Base-by-base conservation (phyloP, 2,888 invertebrate species). In the Seira sanloemensis region DNA sequence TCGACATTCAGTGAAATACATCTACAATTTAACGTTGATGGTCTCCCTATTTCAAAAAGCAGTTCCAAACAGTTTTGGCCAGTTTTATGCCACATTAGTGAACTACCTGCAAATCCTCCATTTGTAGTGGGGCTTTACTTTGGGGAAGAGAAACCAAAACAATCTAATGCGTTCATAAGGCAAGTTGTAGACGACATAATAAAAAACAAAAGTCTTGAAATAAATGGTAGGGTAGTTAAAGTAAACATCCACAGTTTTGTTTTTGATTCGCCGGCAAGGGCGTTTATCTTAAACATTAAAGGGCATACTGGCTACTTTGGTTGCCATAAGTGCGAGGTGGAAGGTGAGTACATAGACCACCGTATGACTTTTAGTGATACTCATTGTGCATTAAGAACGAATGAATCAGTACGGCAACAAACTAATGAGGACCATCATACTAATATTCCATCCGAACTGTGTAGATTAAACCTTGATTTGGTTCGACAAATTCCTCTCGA, bases 401-500 rank as follows among this genome's bases (percentile, higher is more conserved):
- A 83, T 26, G 5, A 24, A 18, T 21, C 73, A 16, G 73, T 78
- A 62, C 18, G 73, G 16, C 2, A 9, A 1, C 16, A 65, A 18
- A 18, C 0, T 0, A 16, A 74, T 54, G 58, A 37, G 18, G 73
- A 78, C 1, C 69, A 74, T 46, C 78, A 78, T 26, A 4, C 37
- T 7, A 1, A 69, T 16, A 27, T 24, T 0, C 5, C n/a, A 16
- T 74, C 80, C 1, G 78, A 79, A 18, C 58, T 85, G 46, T 0
- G 37, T 1, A 62, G 25, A 24, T 12, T 85, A 16, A 18, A 27
- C 1, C 9, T 87, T n/a, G 81, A 84, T 16, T 23, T 86, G 25
- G 69, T 87, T 19, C 25, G 46, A 9, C 37, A 80, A 21, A 68
- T 85, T 18, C 83, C 85, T 0, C 58, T 85, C 16, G 86, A 87